Evolutionary conservation across 1,140 invertebrate species (phyloP).

Genomic region (Dendrolimus kikuchii): DNA sequence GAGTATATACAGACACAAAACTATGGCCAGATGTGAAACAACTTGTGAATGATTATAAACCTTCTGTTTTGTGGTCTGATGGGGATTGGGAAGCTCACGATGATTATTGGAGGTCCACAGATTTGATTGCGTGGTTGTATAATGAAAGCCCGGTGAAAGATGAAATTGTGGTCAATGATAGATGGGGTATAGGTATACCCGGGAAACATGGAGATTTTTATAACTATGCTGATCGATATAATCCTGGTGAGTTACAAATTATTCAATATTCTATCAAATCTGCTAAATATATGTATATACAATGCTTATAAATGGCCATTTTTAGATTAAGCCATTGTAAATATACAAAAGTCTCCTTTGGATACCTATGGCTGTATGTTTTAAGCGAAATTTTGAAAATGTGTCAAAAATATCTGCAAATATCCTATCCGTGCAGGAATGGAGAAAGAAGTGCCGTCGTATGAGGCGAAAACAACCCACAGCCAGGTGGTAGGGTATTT

Average conservation of each 20-base stretch:
- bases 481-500: too few relatives aligned
- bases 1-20: constrained; percentile 79
- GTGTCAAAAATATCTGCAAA: too few relatives aligned
- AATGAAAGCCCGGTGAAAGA: constrained; percentile 95
- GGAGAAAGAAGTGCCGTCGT: too few relatives aligned
- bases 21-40: constrained; percentile 83
- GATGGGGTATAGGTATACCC: constrained; percentile 85
- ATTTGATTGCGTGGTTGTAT: constrained; percentile 93
- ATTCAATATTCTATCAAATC: neutral
- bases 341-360: too few relatives aligned
- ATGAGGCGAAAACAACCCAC: too few relatives aligned
- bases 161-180: constrained; percentile 89
- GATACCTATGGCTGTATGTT: too few relatives aligned
- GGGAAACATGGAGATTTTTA: constrained; percentile 94
- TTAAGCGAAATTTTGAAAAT: too few relatives aligned
- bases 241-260: constrained; percentile 78
- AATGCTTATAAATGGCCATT: too few relatives aligned
- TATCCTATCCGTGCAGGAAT: too few relatives aligned
- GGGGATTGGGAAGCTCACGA: constrained; percentile 90
- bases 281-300: neutral
- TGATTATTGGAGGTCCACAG: constrained; percentile 86
- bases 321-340: too few relatives aligned
- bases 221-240: constrained; percentile 88
- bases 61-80: constrained; percentile 95
- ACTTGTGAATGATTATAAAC: constrained; percentile 84